Conservation (phyloP, 2,113 vertebrate species). For the Mesoclemmys tuberculata region DNA sequence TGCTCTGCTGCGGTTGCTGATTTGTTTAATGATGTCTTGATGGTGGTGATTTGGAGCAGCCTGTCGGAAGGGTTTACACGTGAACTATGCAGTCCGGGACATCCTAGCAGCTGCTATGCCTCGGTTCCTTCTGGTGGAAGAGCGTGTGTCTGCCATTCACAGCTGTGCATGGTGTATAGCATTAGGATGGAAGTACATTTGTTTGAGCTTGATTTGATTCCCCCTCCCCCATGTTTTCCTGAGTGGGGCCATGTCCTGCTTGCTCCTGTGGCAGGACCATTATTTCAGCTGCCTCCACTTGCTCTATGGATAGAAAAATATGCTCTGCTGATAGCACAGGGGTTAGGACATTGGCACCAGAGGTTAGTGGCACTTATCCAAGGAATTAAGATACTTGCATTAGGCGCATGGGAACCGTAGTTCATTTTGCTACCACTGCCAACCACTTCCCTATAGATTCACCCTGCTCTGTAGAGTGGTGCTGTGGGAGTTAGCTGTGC, state of each 20-base stretch:
- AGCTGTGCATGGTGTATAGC: not conserved
- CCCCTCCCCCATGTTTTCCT: not conserved
- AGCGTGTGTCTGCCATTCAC: not conserved
- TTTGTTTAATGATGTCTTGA: not conserved
- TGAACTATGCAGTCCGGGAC: not conserved
- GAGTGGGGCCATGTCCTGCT: not conserved
- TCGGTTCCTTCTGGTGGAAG: accelerated
- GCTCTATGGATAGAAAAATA: not conserved
- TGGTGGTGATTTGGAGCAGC: not conserved
- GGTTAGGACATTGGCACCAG: not conserved
- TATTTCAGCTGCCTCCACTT: not conserved
- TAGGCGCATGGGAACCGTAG: not conserved
- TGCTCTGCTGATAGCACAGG: constrained; percentile 14
- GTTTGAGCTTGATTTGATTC: not conserved
- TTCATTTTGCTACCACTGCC: not conserved
- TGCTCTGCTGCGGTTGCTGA: not conserved
- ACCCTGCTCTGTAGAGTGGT: not conserved
- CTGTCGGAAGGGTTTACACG: not conserved
- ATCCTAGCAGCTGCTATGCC: accelerated
- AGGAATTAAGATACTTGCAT: not conserved
- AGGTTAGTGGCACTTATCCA: not conserved
- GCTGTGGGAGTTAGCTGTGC: not conserved
- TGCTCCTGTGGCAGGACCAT: not conserved
- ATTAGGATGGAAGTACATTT: not conserved
- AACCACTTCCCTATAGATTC: accelerated